Conservation (phyloP, 2,888 invertebrate genomes). For the Corbicula japonica region DNA sequence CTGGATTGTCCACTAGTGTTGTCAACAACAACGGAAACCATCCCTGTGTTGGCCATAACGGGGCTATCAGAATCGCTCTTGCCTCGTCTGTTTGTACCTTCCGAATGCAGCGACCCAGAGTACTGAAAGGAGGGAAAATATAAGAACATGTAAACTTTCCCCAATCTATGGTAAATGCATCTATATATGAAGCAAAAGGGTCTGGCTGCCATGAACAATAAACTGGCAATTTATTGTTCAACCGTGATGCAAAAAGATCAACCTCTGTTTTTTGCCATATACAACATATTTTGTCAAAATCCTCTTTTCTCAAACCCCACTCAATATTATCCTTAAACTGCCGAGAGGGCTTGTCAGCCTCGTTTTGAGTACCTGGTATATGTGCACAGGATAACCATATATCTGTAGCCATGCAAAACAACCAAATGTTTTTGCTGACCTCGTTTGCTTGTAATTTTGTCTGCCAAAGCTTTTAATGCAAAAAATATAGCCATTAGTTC, state of each 20-base stretch:
- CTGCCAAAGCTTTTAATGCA: conserved; percentile 17
- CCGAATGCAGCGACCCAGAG: conserved; percentile 43
- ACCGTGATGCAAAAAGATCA: conserved; percentile 50
- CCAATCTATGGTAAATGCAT: conserved; percentile 37
- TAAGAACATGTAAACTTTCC: conserved; percentile 26
- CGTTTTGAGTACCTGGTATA: conserved; percentile 12
- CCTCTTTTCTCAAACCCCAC: conserved; percentile 29
- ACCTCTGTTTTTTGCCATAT: conserved; percentile 16
- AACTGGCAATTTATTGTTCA: conserved; percentile 25
- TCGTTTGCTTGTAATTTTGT: neutral
- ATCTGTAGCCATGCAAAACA: conserved; percentile 11
- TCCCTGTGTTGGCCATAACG: conserved; percentile 48
- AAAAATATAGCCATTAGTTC: conserved; percentile 36
- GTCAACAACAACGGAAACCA: conserved; percentile 37
- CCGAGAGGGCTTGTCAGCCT: conserved; percentile 20
- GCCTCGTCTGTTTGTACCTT: conserved; percentile 30
- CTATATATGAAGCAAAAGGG: conserved; percentile 21
- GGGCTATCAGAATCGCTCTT: conserved; percentile 10
- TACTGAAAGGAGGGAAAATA: conserved; percentile 64
- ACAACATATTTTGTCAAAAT: conserved; percentile 22
- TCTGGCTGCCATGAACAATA: conserved; percentile 49
- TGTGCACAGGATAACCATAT: conserved; percentile 16
- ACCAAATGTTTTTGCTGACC: conserved; percentile 36
- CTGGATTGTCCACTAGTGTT: conserved; percentile 32
- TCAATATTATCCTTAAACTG: conserved; percentile 43